These are phyloP conservation scores for Callipepla californica DNA, from an alignment of 2,113 vertebrate genomes.

Conservation along the genomic window DNA sequence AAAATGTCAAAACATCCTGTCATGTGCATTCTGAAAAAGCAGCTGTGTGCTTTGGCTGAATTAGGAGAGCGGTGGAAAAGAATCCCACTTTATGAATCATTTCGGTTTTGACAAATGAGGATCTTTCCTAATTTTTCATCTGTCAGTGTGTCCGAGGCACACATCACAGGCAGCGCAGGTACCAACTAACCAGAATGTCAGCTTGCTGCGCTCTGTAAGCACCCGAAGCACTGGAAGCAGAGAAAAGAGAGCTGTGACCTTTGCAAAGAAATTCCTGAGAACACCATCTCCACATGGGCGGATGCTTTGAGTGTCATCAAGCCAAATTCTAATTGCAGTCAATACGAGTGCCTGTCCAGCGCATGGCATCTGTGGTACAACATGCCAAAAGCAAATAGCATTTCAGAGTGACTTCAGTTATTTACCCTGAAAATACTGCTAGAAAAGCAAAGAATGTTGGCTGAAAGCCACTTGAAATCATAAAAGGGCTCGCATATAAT, in stretches of 20 bases:
- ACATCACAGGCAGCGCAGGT: neutral
- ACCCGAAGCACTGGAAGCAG: neutral
- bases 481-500: neutral
- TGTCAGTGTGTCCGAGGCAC: neutral
- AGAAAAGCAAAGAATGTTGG: neutral
- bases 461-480: neutral
- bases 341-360: neutral
- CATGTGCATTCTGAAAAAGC: neutral
- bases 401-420: neutral
- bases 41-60: neutral
- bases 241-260: neutral
- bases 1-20: slow-evolving; percentile 6
- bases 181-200: neutral
- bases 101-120: neutral
- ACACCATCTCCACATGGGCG: neutral
- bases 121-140: neutral
- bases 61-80: neutral
- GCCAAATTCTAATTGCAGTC: neutral
- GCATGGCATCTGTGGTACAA: neutral
- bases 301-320: neutral
- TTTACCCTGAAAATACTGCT: neutral
- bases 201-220: neutral
- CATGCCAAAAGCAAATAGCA: neutral
- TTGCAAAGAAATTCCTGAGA: neutral
- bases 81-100: neutral